Base-by-base conservation (phyloP, 1,140 invertebrate species). In the Pseudoatta argentina region DNA sequence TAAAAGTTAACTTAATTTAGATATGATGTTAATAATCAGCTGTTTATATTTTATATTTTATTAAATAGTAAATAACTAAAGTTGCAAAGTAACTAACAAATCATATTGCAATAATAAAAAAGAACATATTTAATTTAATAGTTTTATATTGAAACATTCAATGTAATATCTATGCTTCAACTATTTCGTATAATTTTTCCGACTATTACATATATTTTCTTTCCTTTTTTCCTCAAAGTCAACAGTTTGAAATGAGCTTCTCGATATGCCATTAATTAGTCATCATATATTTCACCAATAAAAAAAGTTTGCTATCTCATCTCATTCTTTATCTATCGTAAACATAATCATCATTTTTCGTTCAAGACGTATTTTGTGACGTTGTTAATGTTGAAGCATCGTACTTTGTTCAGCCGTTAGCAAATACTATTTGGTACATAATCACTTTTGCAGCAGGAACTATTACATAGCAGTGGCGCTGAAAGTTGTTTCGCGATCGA, bases 361-460 rank as follows among this genome's bases (percentile, higher is more conserved):
- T 48, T 18, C 73, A 73, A 86, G 59, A 18, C 5, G 79, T 24
- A 24, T 24, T 24, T 24, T 24, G 24, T 24, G 21, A 24, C 24
- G 24, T 24, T 24, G 24, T 24, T 24, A 1, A 24, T 24, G 1
- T 24, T 24, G 24, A 24, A 24, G 12, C 30, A 30, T 85, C 27
- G 61, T 67, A 18, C 78, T 88, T 88, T 88, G 75, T 76, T 83
- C 77, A 69, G 53, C 64, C 82, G 73, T 91, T 90, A 55, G 87
- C 91, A 88, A 69, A 87, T 92, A 93, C 89, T 94, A 94, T 94
- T 94, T 94, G 93, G 93, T 94, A 75, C 21, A 94, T 92, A 89
- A 94, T 93, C 92, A 91, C 92, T 93, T 89, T 93, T 92, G 91
- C 91, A 93, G 91, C 93, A 95, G 93, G 93, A 95, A 95, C 93